These are phyloP conservation scores for Drosophila monieri DNA, from an alignment of 2,888 invertebrate genomes.

Conservation along the genomic window DNA sequence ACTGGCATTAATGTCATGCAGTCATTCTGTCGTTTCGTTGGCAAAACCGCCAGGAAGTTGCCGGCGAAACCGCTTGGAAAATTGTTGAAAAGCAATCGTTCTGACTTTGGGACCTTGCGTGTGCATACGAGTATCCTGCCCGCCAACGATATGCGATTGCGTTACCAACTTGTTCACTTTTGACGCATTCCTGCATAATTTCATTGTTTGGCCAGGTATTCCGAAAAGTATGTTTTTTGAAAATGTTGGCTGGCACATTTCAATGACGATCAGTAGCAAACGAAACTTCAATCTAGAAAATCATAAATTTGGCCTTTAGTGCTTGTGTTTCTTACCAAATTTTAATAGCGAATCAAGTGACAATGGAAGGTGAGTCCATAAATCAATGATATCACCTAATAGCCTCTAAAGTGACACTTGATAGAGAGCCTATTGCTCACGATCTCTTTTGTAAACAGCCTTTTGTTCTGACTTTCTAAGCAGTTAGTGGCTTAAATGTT, in stretches of 20 bases:
- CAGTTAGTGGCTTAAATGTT: constrained; percentile 1
- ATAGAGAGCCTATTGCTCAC: neutral
- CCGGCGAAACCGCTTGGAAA: constrained; percentile 59
- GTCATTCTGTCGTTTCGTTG: constrained; percentile 62
- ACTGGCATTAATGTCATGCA: constrained; percentile 79
- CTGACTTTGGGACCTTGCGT: constrained; percentile 24
- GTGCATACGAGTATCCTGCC: constrained; percentile 14
- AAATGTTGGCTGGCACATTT: constrained; percentile 9
- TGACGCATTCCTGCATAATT: constrained; percentile 7
- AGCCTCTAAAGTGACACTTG: neutral
- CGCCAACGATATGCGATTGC: constrained; percentile 4
- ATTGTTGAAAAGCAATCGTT: constrained; percentile 65
- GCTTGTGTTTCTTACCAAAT: constrained; percentile 13
- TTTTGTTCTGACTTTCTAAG: neutral
- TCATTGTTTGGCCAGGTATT: constrained; percentile 28
- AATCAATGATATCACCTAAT: neutral
- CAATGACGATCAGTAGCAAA: constrained; percentile 25
- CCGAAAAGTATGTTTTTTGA: constrained; percentile 4
- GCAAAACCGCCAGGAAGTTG: constrained; percentile 28
- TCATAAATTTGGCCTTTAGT: neutral
- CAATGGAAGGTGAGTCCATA: constrained; percentile 37
- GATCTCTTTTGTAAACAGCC: neutral
- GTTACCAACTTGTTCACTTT: neutral
- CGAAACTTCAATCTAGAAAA: constrained; percentile 23
- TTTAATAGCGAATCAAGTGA: neutral